Percentiles rank a stretch among this genome's conserved stretches.
phyloP scores from a whole-genome alignment of 2,113 vertebrate genomes.

The Beaufortia kweichowensis region DNA sequence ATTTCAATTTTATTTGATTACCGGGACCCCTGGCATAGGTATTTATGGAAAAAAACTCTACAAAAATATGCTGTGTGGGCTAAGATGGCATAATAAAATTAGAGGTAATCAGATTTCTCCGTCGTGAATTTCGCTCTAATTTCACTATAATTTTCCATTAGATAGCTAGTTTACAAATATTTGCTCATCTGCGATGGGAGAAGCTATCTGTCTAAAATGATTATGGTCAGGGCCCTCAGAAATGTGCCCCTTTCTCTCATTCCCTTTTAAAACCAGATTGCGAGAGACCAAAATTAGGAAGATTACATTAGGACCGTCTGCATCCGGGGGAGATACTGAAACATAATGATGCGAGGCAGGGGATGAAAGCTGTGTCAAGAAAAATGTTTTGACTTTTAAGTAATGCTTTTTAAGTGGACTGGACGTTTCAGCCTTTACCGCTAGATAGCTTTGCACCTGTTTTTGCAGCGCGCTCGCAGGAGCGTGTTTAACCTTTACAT shows the following conservation, averaged over 20 bases:
- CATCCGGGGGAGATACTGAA: constrained; percentile 80
- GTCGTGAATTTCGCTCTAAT: constrained; percentile 99
- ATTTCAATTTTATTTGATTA: constrained; percentile 99
- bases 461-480: not conserved
- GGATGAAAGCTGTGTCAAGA: constrained; percentile 80
- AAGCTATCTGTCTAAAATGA: constrained; percentile 99
- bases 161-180: constrained; percentile 99
- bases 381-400: constrained; percentile 76
- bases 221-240: constrained; percentile 88
- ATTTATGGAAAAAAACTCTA: constrained; percentile 99
- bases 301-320: constrained; percentile 83
- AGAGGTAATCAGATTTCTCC: constrained; percentile 99
- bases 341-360: constrained; percentile 79
- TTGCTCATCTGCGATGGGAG: constrained; percentile 99
- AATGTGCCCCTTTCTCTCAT: constrained; percentile 75
- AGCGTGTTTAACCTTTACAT: constrained; percentile 1
- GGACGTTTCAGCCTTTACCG: constrained; percentile 22
- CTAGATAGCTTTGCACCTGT: not conserved
- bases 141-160: constrained; percentile 99
- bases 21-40: constrained; percentile 99
- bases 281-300: constrained; percentile 82
- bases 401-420: constrained; percentile 74
- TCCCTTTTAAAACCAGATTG: constrained; percentile 84
- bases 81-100: constrained; percentile 99
- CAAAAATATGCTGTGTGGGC: constrained; percentile 99